Percentiles rank a stretch among this genome's conserved stretches.
These are phyloP conservation scores for Bambusicola thoracicus DNA, from an alignment of 2,113 vertebrate species.

Conservation along the genomic window DNA sequence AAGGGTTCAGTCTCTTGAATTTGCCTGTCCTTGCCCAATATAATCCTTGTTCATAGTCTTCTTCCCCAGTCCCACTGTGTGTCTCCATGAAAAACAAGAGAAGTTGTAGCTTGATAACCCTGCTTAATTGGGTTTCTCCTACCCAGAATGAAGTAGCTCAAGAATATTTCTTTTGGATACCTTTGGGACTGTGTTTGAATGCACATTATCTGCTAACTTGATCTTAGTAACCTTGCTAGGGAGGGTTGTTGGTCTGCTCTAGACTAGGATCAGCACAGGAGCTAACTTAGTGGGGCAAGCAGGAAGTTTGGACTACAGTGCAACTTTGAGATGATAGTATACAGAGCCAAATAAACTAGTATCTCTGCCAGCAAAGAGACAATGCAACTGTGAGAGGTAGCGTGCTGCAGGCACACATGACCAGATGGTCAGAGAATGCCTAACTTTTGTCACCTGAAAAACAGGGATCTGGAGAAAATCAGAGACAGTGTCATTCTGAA, in stretches of 20 bases:
- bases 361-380: not conserved
- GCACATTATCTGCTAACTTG: not conserved
- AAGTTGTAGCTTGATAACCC: not conserved
- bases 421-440: not conserved
- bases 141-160: not conserved
- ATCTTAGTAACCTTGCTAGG: not conserved
- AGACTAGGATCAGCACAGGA: not conserved
- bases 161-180: not conserved
- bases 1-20: not conserved
- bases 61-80: not conserved
- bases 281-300: fast-evolving
- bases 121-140: not conserved
- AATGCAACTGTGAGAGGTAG: not conserved
- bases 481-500: not conserved
- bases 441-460: not conserved
- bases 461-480: not conserved
- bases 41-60: not conserved
- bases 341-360: not conserved
- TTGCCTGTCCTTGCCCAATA: not conserved
- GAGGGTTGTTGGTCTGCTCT: not conserved
- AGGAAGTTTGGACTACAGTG: not conserved
- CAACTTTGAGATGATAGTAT: not conserved
- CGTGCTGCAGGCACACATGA: not conserved
- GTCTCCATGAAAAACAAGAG: not conserved
- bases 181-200: not conserved